phyloP scores from a whole-genome alignment of 2,113 vertebrate genomes.

The Burhinus bistriatus region DNA sequence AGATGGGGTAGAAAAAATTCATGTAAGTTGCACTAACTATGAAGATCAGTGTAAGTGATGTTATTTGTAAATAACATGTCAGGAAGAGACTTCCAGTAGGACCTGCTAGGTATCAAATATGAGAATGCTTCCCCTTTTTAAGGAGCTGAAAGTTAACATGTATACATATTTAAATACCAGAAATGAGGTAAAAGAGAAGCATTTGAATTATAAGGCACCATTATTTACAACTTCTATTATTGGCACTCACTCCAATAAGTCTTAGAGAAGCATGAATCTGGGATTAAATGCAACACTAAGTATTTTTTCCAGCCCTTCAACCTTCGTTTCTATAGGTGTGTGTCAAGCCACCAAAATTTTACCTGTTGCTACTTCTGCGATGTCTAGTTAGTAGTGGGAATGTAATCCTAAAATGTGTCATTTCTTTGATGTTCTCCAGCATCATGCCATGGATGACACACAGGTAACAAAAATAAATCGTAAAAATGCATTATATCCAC shows the following conservation, averaged over 20 bases:
- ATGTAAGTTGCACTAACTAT: neutral
- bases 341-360: constrained; percentile 39
- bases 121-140: neutral
- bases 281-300: constrained; percentile 13
- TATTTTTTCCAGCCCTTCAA: constrained; percentile 31
- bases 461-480: neutral
- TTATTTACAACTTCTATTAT: constrained; percentile 71
- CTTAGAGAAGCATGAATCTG: constrained; percentile 37
- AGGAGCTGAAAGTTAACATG: neutral
- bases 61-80: neutral
- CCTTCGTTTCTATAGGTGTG: constrained; percentile 33
- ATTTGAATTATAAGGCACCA: constrained; percentile 74
- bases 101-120: constrained; percentile 16
- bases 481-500: constrained; percentile 9
- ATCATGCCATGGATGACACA: constrained; percentile 20
- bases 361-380: neutral
- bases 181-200: constrained; percentile 74
- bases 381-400: constrained; percentile 17
- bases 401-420: neutral
- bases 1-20: neutral
- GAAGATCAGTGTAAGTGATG: neutral
- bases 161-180: constrained; percentile 62
- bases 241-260: constrained; percentile 71
- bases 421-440: constrained; percentile 54
- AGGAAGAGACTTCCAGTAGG: constrained; percentile 1